Base-by-base conservation (phyloP, 2,888 invertebrate species). In the Drosophila tripunctata region DNA sequence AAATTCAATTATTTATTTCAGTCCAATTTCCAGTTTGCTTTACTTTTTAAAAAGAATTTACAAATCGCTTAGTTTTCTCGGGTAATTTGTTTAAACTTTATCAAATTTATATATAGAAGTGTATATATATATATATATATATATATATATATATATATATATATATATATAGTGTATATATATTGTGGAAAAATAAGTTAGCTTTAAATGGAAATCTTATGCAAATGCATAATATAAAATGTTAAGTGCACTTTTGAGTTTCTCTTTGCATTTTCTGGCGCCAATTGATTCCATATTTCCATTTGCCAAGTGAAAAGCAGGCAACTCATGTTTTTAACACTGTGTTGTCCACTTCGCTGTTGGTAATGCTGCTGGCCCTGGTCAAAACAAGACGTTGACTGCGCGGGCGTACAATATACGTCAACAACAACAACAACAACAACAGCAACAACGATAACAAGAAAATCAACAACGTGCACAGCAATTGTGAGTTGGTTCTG, bases 401-500 rank as follows among this genome's bases (percentile, higher is more conserved):
- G 50, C 51, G 70, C 35, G 63, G 84, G 77, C 73, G 70, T 73
- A 51, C 61, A 66, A 66, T 50, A 54, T 55, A 56, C 43, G 47
- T 54, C 63, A 50, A 10, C 30, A 21, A 51, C 60, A 60, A 54
- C 22, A 41, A 4, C 24, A 44, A 41, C 40, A 57, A 3, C 38
- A 45, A 38, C 50, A 47, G 17, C 47, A 14, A 41, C 48, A 56
- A 12, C 47, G 45, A 5, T 58, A 38, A 10, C 41, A 10, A 44
- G 52, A 62, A 61, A 27, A 50, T 17, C 57, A 66, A 30, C 66
- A 54, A 30, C 35, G 30, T 41, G 43, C 58, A 63, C 19, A 50
- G 56, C 81, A 71, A 77, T 63, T 63, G 61, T 40, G 57, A 58
- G 55, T 40, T 69, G 64, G 69, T 21, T 50, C 66, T 67, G 76